phyloP scores from a whole-genome alignment of 2,797 vertebrate genomes.

The Yasuhikotakia modesta region DNA sequence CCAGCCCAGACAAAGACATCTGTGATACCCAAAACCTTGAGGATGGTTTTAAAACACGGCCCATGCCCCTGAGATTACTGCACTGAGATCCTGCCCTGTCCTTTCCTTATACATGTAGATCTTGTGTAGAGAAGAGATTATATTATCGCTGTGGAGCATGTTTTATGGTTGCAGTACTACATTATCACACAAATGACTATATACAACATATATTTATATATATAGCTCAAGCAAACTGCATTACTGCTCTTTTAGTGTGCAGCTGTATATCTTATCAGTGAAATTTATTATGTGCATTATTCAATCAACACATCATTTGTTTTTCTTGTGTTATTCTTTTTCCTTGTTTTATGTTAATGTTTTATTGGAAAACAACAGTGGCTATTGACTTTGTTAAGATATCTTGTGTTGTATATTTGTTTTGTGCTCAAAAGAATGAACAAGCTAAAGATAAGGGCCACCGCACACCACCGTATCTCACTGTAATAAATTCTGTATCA shows the following conservation, averaged over 20 bases:
- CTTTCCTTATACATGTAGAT: slow-evolving; percentile 57
- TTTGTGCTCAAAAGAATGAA: slow-evolving; percentile 22
- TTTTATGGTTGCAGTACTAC: slow-evolving; percentile 68
- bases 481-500: slow-evolving; percentile 16
- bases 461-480: slow-evolving; percentile 26
- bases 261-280: slow-evolving; percentile 36
- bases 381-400: slow-evolving; percentile 39
- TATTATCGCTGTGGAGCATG: slow-evolving; percentile 62
- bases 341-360: slow-evolving; percentile 11
- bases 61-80: slow-evolving; percentile 42
- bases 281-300: slow-evolving; percentile 21
- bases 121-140: slow-evolving; percentile 72
- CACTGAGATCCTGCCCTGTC: slow-evolving; percentile 46
- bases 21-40: slow-evolving; percentile 37
- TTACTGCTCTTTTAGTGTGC: slow-evolving; percentile 23
- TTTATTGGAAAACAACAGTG: slow-evolving; percentile 15
- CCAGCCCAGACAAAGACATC: slow-evolving; percentile 53
- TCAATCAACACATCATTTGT: slow-evolving; percentile 17
- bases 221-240: slow-evolving; percentile 37
- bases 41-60: slow-evolving; percentile 39
- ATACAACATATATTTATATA: slow-evolving; percentile 18
- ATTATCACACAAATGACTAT: slow-evolving; percentile 51
- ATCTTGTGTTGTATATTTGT: slow-evolving; percentile 23
- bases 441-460: slow-evolving; percentile 27
- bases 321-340: background rate